Base-by-base conservation (phyloP, 2,888 invertebrate genomes). In the Parelbella ahira region DNA sequence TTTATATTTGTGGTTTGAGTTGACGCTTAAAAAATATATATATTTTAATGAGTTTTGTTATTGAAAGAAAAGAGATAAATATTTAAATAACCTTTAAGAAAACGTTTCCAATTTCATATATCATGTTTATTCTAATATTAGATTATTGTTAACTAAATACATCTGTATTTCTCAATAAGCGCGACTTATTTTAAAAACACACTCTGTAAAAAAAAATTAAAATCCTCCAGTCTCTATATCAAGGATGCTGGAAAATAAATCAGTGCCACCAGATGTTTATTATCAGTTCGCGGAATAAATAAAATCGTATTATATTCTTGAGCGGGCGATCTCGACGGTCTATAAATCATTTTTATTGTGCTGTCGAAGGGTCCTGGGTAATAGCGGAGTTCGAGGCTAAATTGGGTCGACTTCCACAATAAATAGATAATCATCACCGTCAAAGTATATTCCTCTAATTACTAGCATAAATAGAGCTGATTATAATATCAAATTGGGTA, bases 261-360 rank as follows among this genome's bases (percentile, higher is more conserved):
- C 56, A 59, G 53, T 52, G 57, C 50, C 62, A 54, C 53, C 65
- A 68, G 72, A 68, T 69, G 69, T 73, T 80, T 81, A 78, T 80
- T 75, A 79, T 75, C 72, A 73, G 68, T 74, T 72, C 54, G 66
- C 54, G 63, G 69, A 72, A 78, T 81, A 80, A 80, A 79, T 79
- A 79, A 80, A 77, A 65, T 76, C 68, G 70, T 75, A 77, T 81
- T 80, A 79, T 81, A 77, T 78, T 74, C 71, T 74, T 76, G 70
- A 76, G 68, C 74, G 68, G 67, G 61, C 70, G 75, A 79, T 77
- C 70, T 75, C 66, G 66, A 47, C 53, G 71, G 57, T 74, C 74
- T 72, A 81, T 81, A 83, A 81, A 81, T 81, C 80, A 79, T 79
- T 79, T 81, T 83, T 79, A 82, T 83, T 83, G 79, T 82, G 70